These are phyloP conservation scores for Acleris sparsana DNA, from an alignment of 2,888 invertebrate genomes.

Conservation along the genomic window DNA sequence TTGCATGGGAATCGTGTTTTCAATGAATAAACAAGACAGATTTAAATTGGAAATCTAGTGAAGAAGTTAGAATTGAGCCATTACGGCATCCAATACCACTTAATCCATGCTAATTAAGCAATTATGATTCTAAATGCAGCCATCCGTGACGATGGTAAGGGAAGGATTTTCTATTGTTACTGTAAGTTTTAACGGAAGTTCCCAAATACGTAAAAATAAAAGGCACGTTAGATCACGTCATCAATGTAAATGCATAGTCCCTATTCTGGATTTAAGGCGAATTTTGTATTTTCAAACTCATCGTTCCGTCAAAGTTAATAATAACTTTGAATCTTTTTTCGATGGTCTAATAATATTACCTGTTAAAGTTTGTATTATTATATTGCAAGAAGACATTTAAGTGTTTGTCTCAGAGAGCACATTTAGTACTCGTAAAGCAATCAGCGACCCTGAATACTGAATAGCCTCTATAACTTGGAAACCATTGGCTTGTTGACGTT, in stretches of 20 bases:
- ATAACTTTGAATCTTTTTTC: too few relatives aligned
- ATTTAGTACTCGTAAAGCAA: background rate
- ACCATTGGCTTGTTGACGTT: constrained; percentile 3
- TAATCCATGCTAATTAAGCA: constrained; percentile 7
- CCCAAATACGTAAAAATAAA: too few relatives aligned
- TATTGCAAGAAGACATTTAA: too few relatives aligned
- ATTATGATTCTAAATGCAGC: constrained; percentile 3
- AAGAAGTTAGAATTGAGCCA: constrained; percentile 1
- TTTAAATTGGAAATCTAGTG: background rate
- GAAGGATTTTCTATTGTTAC: background rate
- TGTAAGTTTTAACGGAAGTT: too few relatives aligned
- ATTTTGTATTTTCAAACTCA: too few relatives aligned
- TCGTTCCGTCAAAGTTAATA: too few relatives aligned
- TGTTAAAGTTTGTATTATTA: too few relatives aligned
- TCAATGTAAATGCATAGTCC: too few relatives aligned
- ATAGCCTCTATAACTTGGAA: background rate
- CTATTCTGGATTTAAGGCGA: too few relatives aligned
- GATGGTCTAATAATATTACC: too few relatives aligned
- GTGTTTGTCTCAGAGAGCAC: too few relatives aligned
- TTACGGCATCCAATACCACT: constrained; percentile 2
- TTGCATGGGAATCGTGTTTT: background rate
- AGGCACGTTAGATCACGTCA: too few relatives aligned
- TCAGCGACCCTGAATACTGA: background rate
- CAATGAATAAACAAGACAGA: background rate
- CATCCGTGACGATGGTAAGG: constrained; percentile 4